phyloP scores from a whole-genome alignment of 1,140 invertebrate species.

The Drosophila busckii region DNA sequence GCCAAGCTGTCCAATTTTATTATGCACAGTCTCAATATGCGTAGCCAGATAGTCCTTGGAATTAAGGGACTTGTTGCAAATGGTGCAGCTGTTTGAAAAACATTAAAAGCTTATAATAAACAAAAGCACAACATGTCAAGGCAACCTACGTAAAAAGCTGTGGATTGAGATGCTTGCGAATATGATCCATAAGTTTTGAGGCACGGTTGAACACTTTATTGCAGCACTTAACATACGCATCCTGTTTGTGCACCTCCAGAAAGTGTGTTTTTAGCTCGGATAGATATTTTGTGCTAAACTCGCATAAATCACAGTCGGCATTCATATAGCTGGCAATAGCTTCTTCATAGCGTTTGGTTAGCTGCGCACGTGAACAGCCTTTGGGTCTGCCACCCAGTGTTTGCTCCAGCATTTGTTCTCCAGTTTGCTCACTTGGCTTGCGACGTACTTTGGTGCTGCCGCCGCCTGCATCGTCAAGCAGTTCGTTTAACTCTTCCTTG shows the following conservation, averaged over 20 bases:
- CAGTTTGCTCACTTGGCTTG: constrained; percentile 3
- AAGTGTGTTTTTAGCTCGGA: constrained; percentile 60
- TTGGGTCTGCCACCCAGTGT: constrained; percentile 57
- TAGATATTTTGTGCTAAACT: constrained; percentile 47
- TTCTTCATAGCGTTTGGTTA: constrained; percentile 59
- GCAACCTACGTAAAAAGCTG: constrained; percentile 63
- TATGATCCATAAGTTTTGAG: constrained; percentile 64
- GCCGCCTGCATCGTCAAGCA: constrained; percentile 26
- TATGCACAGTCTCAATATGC: constrained; percentile 68
- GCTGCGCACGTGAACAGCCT: constrained; percentile 54
- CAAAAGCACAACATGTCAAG: background rate
- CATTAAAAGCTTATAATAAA: background rate
- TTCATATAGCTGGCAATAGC: constrained; percentile 63
- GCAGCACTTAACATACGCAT: constrained; percentile 69
- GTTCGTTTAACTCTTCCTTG: constrained; percentile 38
- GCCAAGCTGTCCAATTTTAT: constrained; percentile 49
- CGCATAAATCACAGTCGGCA: constrained; percentile 67
- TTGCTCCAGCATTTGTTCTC: constrained; percentile 28
- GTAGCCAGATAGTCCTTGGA: constrained; percentile 61
- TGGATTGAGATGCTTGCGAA: constrained; percentile 69
- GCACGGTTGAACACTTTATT: constrained; percentile 57
- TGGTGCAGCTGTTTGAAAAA: constrained; percentile 42
- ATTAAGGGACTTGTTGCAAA: constrained; percentile 68
- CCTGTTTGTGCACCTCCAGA: constrained; percentile 50
- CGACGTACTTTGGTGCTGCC: constrained; percentile 10